phyloP scores from a whole-genome alignment of 30 jellyfish, hydroid and myxozoan species.

The Hydractinia symbiolongicarpus region DNA sequence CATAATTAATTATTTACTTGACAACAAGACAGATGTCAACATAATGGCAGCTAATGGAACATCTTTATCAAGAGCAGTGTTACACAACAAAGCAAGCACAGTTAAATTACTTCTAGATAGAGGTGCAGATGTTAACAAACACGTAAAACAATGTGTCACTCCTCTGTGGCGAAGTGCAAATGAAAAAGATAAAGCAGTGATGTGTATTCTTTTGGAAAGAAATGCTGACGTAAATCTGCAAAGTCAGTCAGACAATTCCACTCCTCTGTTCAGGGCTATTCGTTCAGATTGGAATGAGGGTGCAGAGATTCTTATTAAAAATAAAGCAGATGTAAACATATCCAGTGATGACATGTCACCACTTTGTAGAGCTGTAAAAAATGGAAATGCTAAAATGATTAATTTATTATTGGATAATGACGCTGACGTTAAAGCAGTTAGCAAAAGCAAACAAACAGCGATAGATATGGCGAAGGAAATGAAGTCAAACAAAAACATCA shows the following conservation, averaged over 20 bases:
- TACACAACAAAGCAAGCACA: neutral
- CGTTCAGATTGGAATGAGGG: neutral
- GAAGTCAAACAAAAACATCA: neutral
- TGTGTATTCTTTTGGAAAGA: neutral
- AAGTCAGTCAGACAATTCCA: neutral
- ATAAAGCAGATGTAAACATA: slow-evolving; percentile 14
- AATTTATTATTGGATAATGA: neutral
- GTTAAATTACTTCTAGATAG: neutral
- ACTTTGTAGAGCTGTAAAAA: neutral
- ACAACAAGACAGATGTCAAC: neutral
- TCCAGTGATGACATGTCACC: neutral
- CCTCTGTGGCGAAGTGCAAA: neutral
- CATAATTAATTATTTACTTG: slow-evolving; percentile 39
- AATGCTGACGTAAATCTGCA: neutral
- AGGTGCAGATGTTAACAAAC: neutral
- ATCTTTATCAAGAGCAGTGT: neutral
- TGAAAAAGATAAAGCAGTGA: neutral
- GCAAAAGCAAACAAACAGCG: slow-evolving; percentile 2
- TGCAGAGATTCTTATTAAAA: neutral
- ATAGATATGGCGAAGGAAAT: slow-evolving; percentile 1
- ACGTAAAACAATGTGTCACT: neutral
- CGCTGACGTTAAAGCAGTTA: neutral
- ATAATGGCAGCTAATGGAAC: slow-evolving; percentile 11
- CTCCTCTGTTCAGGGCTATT: neutral
- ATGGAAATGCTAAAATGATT: neutral